These are phyloP conservation scores for Zapornia atra DNA, from an alignment of 2,113 vertebrate genomes.

Conservation along the genomic window DNA sequence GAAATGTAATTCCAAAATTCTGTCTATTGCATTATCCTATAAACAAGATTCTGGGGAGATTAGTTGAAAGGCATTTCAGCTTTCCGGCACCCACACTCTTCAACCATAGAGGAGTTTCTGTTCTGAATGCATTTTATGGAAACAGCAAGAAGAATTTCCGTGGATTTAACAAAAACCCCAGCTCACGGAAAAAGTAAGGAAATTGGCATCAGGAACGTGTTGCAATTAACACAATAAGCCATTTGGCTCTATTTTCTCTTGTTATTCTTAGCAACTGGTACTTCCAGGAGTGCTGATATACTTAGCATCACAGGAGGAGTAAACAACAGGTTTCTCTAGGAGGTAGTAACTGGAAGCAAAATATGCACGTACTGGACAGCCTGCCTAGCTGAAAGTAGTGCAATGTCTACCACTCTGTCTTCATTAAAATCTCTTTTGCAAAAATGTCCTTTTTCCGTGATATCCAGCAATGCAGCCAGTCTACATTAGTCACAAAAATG, in stretches of 20 bases:
- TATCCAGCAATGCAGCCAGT: neutral
- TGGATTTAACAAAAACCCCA: neutral
- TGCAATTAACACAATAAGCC: neutral
- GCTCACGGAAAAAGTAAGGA: neutral
- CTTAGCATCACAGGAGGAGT: neutral
- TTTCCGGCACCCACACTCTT: neutral
- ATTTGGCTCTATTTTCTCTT: neutral
- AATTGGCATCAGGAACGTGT: neutral
- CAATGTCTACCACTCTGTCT: neutral
- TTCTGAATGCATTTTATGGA: neutral
- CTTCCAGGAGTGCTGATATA: neutral
- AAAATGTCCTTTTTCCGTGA: neutral
- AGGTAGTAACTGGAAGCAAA: neutral
- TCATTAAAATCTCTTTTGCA: neutral
- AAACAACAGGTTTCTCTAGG: neutral
- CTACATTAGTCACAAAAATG: neutral
- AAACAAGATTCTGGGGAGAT: neutral
- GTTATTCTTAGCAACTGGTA: conserved; percentile 4
- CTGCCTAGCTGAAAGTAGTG: neutral
- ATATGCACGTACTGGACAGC: neutral
- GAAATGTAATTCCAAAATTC: neutral
- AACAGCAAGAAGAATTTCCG: neutral
- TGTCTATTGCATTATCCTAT: neutral
- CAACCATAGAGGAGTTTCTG: neutral
- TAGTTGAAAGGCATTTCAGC: neutral